phyloP scores from a whole-genome alignment of 2,797 vertebrate genomes.

The Chromis chromis region DNA sequence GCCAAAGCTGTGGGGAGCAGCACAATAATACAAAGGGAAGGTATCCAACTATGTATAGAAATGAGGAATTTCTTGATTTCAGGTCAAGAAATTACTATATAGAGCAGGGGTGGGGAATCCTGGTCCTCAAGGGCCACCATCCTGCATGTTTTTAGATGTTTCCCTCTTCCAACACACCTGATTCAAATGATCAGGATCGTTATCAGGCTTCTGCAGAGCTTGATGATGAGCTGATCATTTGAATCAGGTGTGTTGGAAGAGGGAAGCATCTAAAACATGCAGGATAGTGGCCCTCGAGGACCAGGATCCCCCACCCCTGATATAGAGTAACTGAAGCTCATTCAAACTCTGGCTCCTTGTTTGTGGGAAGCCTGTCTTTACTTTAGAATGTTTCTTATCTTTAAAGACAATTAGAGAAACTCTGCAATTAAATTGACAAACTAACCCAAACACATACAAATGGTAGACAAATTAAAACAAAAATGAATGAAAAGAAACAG shows the following conservation, averaged over 20 bases:
- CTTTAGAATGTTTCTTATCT: constrained; percentile 5
- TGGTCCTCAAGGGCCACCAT: too few relatives aligned
- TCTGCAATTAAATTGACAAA: background rate
- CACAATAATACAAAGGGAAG: constrained; percentile 15
- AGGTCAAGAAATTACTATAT: background rate
- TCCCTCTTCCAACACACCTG: too few relatives aligned
- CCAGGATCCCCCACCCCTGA: too few relatives aligned
- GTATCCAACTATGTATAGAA: constrained; percentile 1
- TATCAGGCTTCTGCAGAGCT: too few relatives aligned
- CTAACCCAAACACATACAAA: background rate
- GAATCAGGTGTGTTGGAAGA: too few relatives aligned
- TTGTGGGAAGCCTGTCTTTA: too few relatives aligned
- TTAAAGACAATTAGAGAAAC: background rate
- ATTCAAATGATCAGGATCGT: too few relatives aligned
- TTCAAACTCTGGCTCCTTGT: background rate
- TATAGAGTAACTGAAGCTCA: background rate
- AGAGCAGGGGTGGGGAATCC: too few relatives aligned
- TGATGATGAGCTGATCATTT: too few relatives aligned
- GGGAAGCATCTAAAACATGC: too few relatives aligned
- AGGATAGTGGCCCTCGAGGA: too few relatives aligned
- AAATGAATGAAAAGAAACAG: background rate
- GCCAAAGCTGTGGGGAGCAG: background rate
- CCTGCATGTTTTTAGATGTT: too few relatives aligned
- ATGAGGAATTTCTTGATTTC: background rate
- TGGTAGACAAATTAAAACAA: background rate